phyloP scores from a whole-genome alignment of 2,888 invertebrate genomes.

The Rotaria magnacalcarata region DNA sequence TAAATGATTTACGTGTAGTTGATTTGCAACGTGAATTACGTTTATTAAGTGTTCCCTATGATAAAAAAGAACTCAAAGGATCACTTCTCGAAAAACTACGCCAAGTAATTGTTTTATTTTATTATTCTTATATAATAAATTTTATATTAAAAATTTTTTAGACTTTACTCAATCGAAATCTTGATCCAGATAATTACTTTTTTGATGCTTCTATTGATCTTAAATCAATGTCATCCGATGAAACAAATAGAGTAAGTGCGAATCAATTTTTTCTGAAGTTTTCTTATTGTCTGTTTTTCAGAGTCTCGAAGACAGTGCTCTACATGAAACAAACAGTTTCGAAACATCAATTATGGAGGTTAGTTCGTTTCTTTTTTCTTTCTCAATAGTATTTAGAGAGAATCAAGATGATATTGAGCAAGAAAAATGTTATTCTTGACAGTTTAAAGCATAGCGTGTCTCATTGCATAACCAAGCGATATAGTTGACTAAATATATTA shows the following conservation, averaged over 20 bases:
- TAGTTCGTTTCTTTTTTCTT: background rate
- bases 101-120: background rate
- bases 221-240: background rate
- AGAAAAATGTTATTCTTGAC: no score
- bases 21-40: slow-evolving; percentile 8
- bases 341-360: background rate
- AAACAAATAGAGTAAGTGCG: background rate
- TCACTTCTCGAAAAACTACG: background rate
- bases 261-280: no score
- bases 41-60: background rate
- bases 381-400: no score
- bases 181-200: background rate
- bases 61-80: slow-evolving; percentile 1
- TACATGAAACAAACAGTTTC: background rate
- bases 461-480: no score
- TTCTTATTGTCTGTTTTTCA: background rate
- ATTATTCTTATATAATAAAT: background rate
- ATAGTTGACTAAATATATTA: no score
- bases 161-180: background rate
- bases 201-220: background rate
- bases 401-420: no score
- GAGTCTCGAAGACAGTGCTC: background rate
- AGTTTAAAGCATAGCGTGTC: no score
- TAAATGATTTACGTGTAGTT: background rate
- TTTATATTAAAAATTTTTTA: background rate